A percentile compares a stretch with the other conserved stretches of the same genome.
Evolutionary conservation across 92 coral and sea anemone species (phyloP).

Genomic region (Anthopleura xanthogrammica): DNA sequence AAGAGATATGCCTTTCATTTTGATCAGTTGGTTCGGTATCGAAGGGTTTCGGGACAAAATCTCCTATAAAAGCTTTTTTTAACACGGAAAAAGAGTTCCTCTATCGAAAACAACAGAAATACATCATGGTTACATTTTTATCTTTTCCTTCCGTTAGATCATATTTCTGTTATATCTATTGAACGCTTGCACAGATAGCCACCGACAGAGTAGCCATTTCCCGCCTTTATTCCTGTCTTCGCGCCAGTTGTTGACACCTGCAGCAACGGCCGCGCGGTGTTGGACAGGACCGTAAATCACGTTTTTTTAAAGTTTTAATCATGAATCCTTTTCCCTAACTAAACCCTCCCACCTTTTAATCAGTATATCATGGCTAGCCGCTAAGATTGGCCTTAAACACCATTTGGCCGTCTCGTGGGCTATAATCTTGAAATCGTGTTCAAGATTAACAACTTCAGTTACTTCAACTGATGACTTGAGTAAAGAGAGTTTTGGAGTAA

Average conservation of each 20-base stretch:
- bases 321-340: background rate
- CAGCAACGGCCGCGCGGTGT: background rate
- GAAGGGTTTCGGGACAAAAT: too few relatives aligned
- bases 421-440: background rate
- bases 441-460: background rate
- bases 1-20: too few relatives aligned
- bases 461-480: background rate
- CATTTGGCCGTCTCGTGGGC: background rate
- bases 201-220: background rate
- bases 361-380: background rate
- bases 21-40: too few relatives aligned
- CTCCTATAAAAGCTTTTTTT: too few relatives aligned
- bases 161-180: too few relatives aligned
- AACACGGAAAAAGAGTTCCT: too few relatives aligned
- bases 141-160: too few relatives aligned
- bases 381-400: slow-evolving; percentile 1
- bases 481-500: background rate
- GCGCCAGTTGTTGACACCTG: background rate
- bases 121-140: too few relatives aligned
- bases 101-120: too few relatives aligned
- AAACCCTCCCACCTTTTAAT: background rate
- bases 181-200: background rate
- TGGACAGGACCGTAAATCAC: background rate
- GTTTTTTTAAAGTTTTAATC: background rate
- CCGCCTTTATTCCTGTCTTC: background rate